A percentile compares a stretch with the other conserved stretches of the same genome.
Evolutionary conservation across 1,140 invertebrate species (phyloP).

Genomic region (Drosophila fuyamai): DNA sequence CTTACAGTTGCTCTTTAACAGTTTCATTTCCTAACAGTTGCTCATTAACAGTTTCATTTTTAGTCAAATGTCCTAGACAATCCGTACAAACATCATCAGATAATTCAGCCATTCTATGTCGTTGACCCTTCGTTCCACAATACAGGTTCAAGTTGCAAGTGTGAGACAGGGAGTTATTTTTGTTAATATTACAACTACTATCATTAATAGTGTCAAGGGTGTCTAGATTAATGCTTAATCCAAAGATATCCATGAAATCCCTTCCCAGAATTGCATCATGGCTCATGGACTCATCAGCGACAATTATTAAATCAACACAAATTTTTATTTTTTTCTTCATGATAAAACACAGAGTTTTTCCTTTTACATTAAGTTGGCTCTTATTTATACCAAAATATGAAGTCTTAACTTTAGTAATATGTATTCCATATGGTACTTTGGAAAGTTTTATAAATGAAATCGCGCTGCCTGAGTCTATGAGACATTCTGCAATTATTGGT

Average conservation of each 20-base stretch:
- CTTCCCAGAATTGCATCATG: constrained; percentile 10
- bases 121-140: too few species aligned
- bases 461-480: constrained; percentile 5
- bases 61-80: not conserved
- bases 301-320: constrained; percentile 1
- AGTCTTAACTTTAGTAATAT: not conserved
- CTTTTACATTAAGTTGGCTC: not conserved
- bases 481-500: constrained; percentile 22
- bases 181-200: not conserved
- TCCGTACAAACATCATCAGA: not conserved
- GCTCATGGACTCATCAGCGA: constrained; percentile 21
- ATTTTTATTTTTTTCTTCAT: too few species aligned
- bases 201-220: too few species aligned
- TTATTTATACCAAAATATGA: constrained; percentile 6
- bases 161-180: too few species aligned
- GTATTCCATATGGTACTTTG: not conserved
- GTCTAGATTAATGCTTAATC: constrained; percentile 3
- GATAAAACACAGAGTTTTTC: too few species aligned
- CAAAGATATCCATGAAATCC: constrained; percentile 15
- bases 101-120: not conserved
- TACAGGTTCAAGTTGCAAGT: not conserved
- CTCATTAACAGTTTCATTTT: not conserved
- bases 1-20: too few species aligned
- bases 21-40: too few species aligned
- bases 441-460: not conserved